Evolutionary conservation across 2,888 invertebrate genomes (phyloP).

Genomic region (Zonitis immaculata): DNA sequence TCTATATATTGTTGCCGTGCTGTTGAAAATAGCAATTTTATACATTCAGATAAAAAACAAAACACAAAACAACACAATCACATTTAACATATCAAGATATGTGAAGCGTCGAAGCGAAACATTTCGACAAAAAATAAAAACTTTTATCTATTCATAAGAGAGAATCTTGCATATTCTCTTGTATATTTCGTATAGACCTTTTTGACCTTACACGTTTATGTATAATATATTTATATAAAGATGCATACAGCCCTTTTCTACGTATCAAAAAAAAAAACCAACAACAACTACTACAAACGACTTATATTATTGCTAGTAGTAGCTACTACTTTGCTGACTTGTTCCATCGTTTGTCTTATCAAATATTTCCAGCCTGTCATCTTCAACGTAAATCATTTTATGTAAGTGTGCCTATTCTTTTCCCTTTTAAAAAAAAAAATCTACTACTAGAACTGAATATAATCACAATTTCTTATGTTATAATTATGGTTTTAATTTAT

Average conservation of each 20-base stretch:
- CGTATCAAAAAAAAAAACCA: too few species aligned
- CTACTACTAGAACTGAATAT: slow-evolving; percentile 18
- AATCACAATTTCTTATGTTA: background rate
- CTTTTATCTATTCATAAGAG: slow-evolving; percentile 13
- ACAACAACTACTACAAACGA: slow-evolving; percentile 2
- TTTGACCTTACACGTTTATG: slow-evolving; percentile 28
- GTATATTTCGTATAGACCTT: slow-evolving; percentile 19
- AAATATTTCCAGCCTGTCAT: slow-evolving; percentile 20
- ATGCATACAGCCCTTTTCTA: slow-evolving; percentile 14
- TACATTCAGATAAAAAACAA: background rate
- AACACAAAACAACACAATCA: background rate
- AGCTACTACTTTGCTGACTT: slow-evolving; percentile 17
- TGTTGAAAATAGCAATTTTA: background rate
- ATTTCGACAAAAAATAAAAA: slow-evolving; percentile 19
- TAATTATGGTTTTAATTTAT: background rate
- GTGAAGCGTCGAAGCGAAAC: slow-evolving; percentile 17
- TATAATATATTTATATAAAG: too few species aligned
- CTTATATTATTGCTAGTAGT: too few species aligned
- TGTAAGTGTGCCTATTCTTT: too few species aligned
- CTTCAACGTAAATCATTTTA: slow-evolving; percentile 26
- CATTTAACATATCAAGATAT: slow-evolving; percentile 8
- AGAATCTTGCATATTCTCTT: slow-evolving; percentile 20
- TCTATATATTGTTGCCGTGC: too few species aligned
- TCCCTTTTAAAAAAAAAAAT: slow-evolving; percentile 20
- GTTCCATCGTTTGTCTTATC: slow-evolving; percentile 20